These are phyloP conservation scores for Cygnus olor DNA, from an alignment of 2,797 vertebrate species.

Conservation along the genomic window DNA sequence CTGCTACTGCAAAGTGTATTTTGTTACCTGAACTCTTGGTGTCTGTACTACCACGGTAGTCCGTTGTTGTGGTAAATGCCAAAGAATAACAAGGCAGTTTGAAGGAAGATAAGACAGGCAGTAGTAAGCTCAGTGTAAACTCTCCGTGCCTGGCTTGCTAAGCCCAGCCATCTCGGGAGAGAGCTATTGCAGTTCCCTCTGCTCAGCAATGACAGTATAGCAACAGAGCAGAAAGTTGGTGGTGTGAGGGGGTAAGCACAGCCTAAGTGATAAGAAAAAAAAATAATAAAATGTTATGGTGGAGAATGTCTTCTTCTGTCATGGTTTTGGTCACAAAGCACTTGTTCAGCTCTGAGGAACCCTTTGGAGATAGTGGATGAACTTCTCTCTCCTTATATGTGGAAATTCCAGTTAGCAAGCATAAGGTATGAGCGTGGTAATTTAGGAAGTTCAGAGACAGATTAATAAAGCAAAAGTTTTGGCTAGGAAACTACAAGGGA, in stretches of 20 bases:
- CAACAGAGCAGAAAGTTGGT: background rate
- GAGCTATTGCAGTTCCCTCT: background rate
- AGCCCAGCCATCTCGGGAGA: background rate
- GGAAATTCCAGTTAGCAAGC: background rate
- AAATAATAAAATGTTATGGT: background rate
- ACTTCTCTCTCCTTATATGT: rapidly evolving
- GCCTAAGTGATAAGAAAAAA: background rate
- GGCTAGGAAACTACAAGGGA: background rate
- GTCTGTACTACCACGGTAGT: background rate
- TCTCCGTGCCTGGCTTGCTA: background rate
- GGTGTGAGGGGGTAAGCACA: background rate
- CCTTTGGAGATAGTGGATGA: background rate
- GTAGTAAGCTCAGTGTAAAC: background rate
- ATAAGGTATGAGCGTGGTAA: rapidly evolving
- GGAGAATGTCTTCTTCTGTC: background rate
- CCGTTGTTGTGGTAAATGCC: background rate
- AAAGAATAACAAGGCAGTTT: background rate
- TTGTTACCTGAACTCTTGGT: background rate
- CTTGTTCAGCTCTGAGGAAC: background rate
- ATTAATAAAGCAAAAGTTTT: background rate
- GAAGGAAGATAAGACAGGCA: background rate
- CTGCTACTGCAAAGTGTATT: background rate
- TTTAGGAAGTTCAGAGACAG: background rate
- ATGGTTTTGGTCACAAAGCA: background rate
- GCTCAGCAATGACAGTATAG: background rate